Evolutionary conservation across 2,888 invertebrate species (phyloP).

Genomic region (Cantharis flavilabris): DNA sequence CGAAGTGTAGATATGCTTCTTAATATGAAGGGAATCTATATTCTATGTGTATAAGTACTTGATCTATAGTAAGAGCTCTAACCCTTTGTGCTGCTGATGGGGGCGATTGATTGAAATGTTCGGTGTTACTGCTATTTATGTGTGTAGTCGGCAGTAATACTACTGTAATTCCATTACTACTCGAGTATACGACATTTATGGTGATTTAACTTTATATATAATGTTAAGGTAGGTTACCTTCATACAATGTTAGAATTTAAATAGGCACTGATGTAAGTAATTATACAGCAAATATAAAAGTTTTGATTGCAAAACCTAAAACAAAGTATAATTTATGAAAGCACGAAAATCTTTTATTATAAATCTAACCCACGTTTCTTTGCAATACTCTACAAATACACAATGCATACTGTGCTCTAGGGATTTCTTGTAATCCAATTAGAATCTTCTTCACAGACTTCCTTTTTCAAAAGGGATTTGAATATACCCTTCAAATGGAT

Average conservation of each 20-base stretch:
- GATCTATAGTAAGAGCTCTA: not conserved
- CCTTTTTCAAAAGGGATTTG: slow-evolving; percentile 28
- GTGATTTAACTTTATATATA: not conserved
- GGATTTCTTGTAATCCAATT: slow-evolving; percentile 30
- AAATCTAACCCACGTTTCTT: slow-evolving; percentile 28
- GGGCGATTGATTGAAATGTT: not conserved
- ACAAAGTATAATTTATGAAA: slow-evolving; percentile 22
- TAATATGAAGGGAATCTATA: not conserved
- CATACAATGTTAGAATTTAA: not conserved
- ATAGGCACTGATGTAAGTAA: not conserved
- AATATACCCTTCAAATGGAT: slow-evolving; percentile 22
- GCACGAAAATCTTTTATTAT: slow-evolving; percentile 22
- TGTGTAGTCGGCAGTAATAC: not conserved
- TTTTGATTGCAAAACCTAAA: not conserved
- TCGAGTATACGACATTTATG: not conserved
- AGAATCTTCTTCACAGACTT: slow-evolving; percentile 25
- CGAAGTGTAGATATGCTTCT: not conserved
- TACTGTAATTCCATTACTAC: not conserved
- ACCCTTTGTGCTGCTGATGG: not conserved
- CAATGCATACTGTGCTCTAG: slow-evolving; percentile 24
- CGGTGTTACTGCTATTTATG: not conserved
- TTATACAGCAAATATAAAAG: slow-evolving; percentile 3
- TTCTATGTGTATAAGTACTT: not conserved
- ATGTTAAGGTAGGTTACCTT: not conserved
- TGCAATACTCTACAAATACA: slow-evolving; percentile 21